Percentiles rank a stretch among this genome's conserved stretches.
Evolutionary conservation across 1,140 invertebrate genomes (phyloP).

Genomic region (Zeugodacus cucurbitae): DNA sequence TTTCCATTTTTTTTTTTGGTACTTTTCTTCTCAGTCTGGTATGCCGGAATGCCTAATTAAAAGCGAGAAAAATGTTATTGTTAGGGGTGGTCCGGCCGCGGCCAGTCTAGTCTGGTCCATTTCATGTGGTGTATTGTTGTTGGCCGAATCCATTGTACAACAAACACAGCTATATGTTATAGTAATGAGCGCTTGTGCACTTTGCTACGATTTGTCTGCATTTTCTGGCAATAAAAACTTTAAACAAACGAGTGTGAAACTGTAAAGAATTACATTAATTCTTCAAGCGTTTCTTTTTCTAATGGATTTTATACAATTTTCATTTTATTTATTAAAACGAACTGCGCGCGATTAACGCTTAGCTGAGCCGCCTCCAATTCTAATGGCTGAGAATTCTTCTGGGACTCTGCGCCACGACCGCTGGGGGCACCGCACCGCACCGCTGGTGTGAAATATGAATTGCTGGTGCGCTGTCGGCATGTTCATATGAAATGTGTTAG

Average conservation of each 20-base stretch:
- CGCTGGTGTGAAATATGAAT: neutral
- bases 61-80: constrained; percentile 31
- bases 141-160: neutral
- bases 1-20: neutral
- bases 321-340: neutral
- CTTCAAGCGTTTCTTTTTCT: neutral
- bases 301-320: neutral
- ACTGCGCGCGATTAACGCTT: neutral
- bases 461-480: neutral
- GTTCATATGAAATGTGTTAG: neutral
- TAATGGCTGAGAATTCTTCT: neutral
- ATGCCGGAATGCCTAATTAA: constrained; percentile 38
- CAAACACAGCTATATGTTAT: neutral
- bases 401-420: neutral
- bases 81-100: neutral
- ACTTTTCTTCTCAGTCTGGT: neutral
- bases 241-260: neutral
- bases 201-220: constrained; percentile 22
- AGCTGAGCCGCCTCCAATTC: neutral
- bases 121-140: constrained; percentile 15
- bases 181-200: neutral
- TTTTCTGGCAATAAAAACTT: constrained; percentile 6
- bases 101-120: neutral
- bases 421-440: neutral
- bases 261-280: neutral